Percentiles rank a stretch among this genome's conserved stretches.
These are phyloP conservation scores for Stichopus horrens DNA, from an alignment of 53 echinoderm and acorn worm species.

Conservation along the genomic window DNA sequence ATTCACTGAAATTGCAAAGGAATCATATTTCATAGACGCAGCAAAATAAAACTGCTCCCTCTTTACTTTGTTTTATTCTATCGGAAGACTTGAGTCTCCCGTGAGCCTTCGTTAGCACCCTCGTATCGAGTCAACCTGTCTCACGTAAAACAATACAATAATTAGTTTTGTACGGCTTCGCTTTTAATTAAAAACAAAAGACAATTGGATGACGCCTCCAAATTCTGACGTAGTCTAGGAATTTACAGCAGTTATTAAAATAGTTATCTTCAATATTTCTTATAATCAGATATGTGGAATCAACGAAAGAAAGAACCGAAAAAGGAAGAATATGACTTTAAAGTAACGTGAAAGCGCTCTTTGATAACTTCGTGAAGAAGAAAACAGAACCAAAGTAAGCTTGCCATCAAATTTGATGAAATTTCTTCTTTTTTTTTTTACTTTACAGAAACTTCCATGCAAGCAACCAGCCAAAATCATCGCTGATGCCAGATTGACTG, in stretches of 20 bases:
- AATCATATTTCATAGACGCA: background rate
- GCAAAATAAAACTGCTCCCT: background rate
- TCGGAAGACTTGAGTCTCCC: background rate
- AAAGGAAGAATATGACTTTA: no score
- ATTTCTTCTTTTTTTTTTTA: no score
- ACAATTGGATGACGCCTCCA: background rate
- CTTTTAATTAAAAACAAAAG: background rate
- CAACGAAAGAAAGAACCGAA: no score
- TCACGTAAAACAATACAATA: background rate
- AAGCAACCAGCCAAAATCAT: no score
- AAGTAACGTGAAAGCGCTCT: no score
- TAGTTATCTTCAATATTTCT: background rate
- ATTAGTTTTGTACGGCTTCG: background rate
- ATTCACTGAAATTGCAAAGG: background rate
- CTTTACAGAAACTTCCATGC: no score
- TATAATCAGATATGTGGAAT: no score
- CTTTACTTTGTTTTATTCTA: background rate
- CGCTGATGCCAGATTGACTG: no score
- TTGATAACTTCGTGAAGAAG: no score
- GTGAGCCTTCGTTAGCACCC: conserved; percentile 6
- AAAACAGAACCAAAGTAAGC: no score
- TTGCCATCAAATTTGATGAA: no score
- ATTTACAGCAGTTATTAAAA: background rate
- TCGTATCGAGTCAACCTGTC: background rate
- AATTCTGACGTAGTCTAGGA: background rate